Conservation (phyloP, 2,888 invertebrate species). For the Epinotia demarniana region DNA sequence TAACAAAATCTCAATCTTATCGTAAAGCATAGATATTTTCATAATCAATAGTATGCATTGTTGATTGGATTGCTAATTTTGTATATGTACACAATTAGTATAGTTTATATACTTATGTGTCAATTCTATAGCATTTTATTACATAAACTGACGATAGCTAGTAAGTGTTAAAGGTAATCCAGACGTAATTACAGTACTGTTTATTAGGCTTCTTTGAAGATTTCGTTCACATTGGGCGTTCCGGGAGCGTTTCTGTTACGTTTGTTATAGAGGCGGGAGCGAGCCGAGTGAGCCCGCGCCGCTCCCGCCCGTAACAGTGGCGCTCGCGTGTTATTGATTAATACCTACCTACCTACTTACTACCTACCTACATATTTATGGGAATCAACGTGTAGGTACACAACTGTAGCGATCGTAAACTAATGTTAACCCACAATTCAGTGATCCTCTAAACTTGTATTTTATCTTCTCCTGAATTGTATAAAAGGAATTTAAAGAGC, state of each 20-base stretch:
- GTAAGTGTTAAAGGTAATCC: conserved; percentile 83
- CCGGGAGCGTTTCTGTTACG: conserved; percentile 18
- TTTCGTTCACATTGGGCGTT: conserved; percentile 56
- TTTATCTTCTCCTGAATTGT: conserved; percentile 37
- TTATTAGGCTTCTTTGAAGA: conserved; percentile 68
- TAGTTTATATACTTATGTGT: conserved; percentile 86
- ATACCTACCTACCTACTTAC: conserved; percentile 8
- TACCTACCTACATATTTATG: conserved; percentile 39
- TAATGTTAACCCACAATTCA: conserved; percentile 28
- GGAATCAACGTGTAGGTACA: conserved; percentile 27
- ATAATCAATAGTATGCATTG: conserved; percentile 82
- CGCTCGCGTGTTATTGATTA: conserved; percentile 22
- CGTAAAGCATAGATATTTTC: conserved; percentile 79
- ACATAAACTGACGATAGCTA: conserved; percentile 82
- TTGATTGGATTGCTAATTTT: conserved; percentile 83
- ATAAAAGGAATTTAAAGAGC: conserved; percentile 43
- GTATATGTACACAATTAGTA: conserved; percentile 84
- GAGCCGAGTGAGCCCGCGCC: conserved; percentile 3
- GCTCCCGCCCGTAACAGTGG: conserved; percentile 14
- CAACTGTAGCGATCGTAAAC: conserved; percentile 34
- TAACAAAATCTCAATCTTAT: conserved; percentile 69
- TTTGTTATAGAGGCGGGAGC: conserved; percentile 32
- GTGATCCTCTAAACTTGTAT: conserved; percentile 36
- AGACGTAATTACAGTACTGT: conserved; percentile 70
- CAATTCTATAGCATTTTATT: conserved; percentile 85